Base-by-base conservation (phyloP, 2,797 vertebrate genomes). In the Coendou prehensilis region DNA sequence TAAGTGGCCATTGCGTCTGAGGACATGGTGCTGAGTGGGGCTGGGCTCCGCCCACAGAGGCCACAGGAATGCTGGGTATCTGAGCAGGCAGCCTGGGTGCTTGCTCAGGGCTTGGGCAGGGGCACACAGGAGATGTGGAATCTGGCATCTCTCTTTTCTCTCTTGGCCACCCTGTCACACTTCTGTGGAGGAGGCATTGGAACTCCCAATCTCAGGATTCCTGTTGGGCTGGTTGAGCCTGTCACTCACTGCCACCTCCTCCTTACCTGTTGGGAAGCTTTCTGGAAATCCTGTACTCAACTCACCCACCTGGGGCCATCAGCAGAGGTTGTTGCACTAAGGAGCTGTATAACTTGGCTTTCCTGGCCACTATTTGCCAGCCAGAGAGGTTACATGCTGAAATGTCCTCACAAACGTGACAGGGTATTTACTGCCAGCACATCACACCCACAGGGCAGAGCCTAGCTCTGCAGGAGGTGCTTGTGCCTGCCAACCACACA, bases 81-180 rank as follows among this genome's bases (percentile, higher is more conserved):
- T 33, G 41, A 83, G 80, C 33, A 57, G 37, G n/a, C 57, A 61
- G 59, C n/a, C 82, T 4, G 3, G 6, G 37, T 17, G 11, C 28
- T 54, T 67, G 20, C 6, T 13, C 20, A 20, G 28, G 28, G 11
- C 45, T 28, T 61, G 50, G n/a, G 59, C 7, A 59, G 47, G 61
- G 5, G 4, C 3, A 1, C 10, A 28, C 23, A 2, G 50, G 5
- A 2, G n/a, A 22, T 0, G 0, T 22, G 54, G 20, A 23, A 7
- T 26, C 17, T 20, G 37, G 23, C 5, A 30, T 14, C 33, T 61
- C 30, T 13, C 30, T 20, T 17, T 17, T 30, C 80, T 28, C 59
- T 30, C 57, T 61, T 26, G 37, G 6, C 13, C 9, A 13, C 18
- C 20, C 81, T 11, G 37, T 18, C 11, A 30, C 6, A 71, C 7